Conservation (phyloP, 2,797 vertebrate species). For the Smutsia temminckii region DNA sequence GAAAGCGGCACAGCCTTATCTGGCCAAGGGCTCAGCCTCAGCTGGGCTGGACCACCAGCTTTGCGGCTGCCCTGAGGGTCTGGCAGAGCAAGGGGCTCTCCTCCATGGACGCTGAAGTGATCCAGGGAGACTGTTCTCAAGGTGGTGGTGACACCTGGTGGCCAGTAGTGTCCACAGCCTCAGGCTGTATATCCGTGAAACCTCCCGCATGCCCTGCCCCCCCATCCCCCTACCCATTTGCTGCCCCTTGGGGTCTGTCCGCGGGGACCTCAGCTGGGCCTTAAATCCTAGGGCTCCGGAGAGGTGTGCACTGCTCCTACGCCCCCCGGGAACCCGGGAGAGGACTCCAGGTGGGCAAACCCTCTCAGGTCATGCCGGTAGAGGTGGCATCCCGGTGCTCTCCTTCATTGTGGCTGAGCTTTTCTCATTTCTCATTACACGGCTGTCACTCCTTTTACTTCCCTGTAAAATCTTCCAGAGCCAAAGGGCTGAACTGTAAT, state of each 20-base stretch:
- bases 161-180: conserved; percentile 55
- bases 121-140: conserved; percentile 41
- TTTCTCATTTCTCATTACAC: not conserved
- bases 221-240: not conserved
- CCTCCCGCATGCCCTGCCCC: not conserved
- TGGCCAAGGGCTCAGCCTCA: not conserved
- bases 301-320: not conserved
- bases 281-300: not conserved
- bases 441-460: not conserved
- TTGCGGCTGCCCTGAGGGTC: not conserved
- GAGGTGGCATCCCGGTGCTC: not conserved
- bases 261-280: not conserved
- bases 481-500: not conserved
- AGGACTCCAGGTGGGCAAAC: not conserved
- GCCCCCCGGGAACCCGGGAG: not conserved
- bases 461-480: not conserved
- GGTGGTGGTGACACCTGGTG: conserved; percentile 79
- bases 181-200: not conserved
- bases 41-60: not conserved
- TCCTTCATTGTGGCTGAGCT: not conserved
- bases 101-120: not conserved
- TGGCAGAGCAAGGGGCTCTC: not conserved
- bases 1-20: not conserved
- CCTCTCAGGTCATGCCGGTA: not conserved
- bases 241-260: not conserved